Conservation (phyloP, 1,140 invertebrate species). For the Eupeodes corollae region DNA sequence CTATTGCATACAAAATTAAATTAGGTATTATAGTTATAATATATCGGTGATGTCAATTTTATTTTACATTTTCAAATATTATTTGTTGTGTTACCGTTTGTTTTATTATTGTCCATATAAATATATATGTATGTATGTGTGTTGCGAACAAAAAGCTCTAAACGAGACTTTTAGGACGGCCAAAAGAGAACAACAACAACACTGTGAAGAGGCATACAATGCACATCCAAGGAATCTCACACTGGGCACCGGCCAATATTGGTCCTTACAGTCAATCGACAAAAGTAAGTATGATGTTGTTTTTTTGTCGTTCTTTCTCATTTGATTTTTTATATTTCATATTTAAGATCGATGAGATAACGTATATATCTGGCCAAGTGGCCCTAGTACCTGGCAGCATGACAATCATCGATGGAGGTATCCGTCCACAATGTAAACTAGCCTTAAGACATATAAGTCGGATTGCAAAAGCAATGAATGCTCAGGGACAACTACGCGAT, state of each 20-base stretch:
- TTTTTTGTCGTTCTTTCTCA: slow-evolving; percentile 27
- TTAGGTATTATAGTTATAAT: neutral
- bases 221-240: slow-evolving; percentile 89
- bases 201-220: slow-evolving; percentile 45
- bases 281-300: slow-evolving; percentile 38
- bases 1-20: too few relatives aligned
- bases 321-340: neutral
- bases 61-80: too few relatives aligned
- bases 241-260: slow-evolving; percentile 93
- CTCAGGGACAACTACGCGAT: slow-evolving; percentile 60
- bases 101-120: slow-evolving; percentile 4
- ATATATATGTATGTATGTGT: neutral
- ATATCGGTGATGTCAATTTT: too few relatives aligned
- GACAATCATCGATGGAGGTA: slow-evolving; percentile 54
- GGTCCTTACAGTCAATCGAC: slow-evolving; percentile 90
- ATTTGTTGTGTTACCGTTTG: too few relatives aligned
- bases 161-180: slow-evolving; percentile 1
- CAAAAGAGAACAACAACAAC: slow-evolving; percentile 11
- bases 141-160: neutral
- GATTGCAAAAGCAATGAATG: slow-evolving; percentile 65
- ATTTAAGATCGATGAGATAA: slow-evolving; percentile 54
- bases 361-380: slow-evolving; percentile 85
- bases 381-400: slow-evolving; percentile 77
- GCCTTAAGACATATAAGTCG: slow-evolving; percentile 70
- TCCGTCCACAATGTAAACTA: slow-evolving; percentile 65